Percentiles rank a stretch among this genome's conserved stretches.
Evolutionary conservation across 2,113 vertebrate species (phyloP).

Genomic region (Centrocercus urophasianus): DNA sequence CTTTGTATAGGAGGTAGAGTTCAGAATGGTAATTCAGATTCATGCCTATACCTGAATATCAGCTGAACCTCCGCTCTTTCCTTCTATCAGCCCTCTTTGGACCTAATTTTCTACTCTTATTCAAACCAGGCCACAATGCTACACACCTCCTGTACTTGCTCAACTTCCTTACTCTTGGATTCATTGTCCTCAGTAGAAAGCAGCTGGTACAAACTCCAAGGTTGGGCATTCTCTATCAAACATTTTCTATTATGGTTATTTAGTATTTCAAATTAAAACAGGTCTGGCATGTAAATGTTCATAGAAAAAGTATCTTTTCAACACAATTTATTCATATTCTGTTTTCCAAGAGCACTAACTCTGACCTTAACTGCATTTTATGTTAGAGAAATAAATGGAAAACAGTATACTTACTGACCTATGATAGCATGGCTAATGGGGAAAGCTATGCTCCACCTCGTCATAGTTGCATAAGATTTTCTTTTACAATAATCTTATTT

Average conservation of each 20-base stretch:
- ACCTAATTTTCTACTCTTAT: not conserved
- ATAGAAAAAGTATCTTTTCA: not conserved
- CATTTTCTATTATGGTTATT: not conserved
- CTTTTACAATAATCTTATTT: not conserved
- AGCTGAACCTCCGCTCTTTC: not conserved
- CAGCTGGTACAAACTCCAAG: not conserved
- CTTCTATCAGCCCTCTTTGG: not conserved
- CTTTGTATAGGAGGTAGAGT: constrained; percentile 3
- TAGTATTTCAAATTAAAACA: not conserved
- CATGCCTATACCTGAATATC: not conserved
- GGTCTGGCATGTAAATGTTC: not conserved
- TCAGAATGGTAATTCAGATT: constrained; percentile 15
- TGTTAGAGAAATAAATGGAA: not conserved
- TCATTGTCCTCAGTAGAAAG: not conserved
- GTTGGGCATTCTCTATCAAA: not conserved
- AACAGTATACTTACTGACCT: not conserved
- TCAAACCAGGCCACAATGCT: not conserved
- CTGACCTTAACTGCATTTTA: not conserved
- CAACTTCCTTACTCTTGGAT: not conserved
- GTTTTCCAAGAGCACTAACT: not conserved
- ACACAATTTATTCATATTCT: not conserved
- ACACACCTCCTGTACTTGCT: not conserved
- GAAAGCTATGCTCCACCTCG: not conserved
- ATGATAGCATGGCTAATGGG: rapidly evolving
- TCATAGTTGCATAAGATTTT: not conserved